Evolutionary conservation across 2,888 invertebrate genomes (phyloP).

Genomic region (Brachyptera putata): DNA sequence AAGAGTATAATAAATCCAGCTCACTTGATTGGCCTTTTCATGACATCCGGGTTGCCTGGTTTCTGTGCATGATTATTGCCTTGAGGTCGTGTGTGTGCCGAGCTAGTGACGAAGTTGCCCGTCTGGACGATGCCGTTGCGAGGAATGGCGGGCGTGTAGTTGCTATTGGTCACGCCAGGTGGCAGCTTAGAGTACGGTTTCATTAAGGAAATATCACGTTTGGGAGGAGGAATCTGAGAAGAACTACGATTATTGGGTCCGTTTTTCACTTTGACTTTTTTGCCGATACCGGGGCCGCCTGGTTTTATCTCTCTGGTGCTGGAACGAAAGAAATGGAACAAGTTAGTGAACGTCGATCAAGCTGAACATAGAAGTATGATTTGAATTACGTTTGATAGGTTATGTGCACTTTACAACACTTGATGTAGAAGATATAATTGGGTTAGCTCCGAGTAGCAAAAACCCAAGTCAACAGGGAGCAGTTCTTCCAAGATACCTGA

Average conservation of each 20-base stretch:
- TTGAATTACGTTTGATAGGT: no score
- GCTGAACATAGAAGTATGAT: no score
- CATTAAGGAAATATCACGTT: slow-evolving; percentile 28
- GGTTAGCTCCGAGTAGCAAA: no score
- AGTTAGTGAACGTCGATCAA: no score
- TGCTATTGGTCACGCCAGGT: slow-evolving; percentile 39
- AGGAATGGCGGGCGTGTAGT: slow-evolving; percentile 31
- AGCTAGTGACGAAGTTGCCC: slow-evolving; percentile 41
- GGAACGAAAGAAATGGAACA: slow-evolving; percentile 42
- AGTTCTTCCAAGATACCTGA: no score
- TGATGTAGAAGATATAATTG: no score
- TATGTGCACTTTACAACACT: no score
- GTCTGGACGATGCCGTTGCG: slow-evolving; percentile 21
- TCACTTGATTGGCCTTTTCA: slow-evolving; percentile 70
- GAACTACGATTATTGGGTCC: slow-evolving; percentile 32
- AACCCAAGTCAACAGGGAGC: no score
- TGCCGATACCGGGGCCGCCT: slow-evolving; percentile 83
- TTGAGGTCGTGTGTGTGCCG: slow-evolving; percentile 47
- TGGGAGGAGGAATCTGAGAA: slow-evolving; percentile 12
- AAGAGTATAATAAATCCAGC: no score
- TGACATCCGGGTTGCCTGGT: slow-evolving; percentile 54
- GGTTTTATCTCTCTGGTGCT: slow-evolving; percentile 92
- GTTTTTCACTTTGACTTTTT: slow-evolving; percentile 67
- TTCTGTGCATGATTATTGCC: slow-evolving; percentile 48
- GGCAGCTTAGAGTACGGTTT: slow-evolving; percentile 40